Base-by-base conservation (phyloP, 2,797 vertebrate species). In the Pogoniulus pusillus region DNA sequence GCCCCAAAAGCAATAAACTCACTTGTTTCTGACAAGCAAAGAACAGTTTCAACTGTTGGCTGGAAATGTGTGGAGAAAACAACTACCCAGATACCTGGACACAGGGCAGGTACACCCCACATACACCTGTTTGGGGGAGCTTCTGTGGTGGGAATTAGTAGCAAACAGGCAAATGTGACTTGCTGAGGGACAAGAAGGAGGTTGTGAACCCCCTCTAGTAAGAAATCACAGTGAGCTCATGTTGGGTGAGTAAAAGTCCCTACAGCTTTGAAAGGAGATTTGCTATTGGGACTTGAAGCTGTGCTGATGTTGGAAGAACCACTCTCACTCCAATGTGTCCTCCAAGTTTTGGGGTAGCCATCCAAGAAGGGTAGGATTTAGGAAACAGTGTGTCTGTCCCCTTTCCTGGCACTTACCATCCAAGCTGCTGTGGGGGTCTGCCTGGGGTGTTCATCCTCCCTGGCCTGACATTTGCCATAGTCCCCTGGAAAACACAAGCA, bases 341-440 rank as follows among this genome's bases (percentile, higher is more conserved):
- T 18, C 29, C 1, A 18, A 2, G 23, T 1, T 53, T 45, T 12
- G 5, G 24, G 41, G 63, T 1, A 27, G 10, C 10, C 0, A 2
- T 19, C 26, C 1, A 3, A 19, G 24, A 26, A 11, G 9, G 11
- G 30, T 7, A 15, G n/a, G 43, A 16, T 54, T 4, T 59, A 30
- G 30, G 47, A 27, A 22, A 16, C 62, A 18, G 10, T 1, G 0
- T 1, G 23, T 9, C 4, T 58, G 37, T 62, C 18, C 7, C 37
- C 37, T 8, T 5, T 19, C 24, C 45, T 24, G 27, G 51, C 20
- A 59, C 43, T 12, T 9, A 5, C 27, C 4, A 0, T 60, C 12
- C 34, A 0, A 1, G 9, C 9, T 55, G 47, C 49, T 10, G 0
- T 1, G 5, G 27, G n/a, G 10, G 7, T n/a, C 43, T 87, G 53